Evolutionary conservation across 2,113 vertebrate species (phyloP), one percentile per base, ranked within the genome.

Genomic region (Colius striatus): DNA sequence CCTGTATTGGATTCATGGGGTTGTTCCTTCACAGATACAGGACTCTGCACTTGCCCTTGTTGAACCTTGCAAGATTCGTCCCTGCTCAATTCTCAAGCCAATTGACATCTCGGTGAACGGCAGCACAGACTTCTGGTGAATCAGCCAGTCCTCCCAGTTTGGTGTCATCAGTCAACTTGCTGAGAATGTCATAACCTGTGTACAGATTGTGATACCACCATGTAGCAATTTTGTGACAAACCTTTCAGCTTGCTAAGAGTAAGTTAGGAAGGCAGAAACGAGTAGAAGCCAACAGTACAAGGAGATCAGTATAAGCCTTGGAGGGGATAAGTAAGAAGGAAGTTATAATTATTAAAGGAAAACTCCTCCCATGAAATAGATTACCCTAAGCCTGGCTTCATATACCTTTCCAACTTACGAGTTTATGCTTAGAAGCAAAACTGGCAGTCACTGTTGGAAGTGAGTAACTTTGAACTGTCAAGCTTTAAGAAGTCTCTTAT

Each of bases 391-490:
- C 10, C 13, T 75, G 80, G 17, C 29, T 89, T 92, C 6, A 4
- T 16, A 8, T 26, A 23, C 23, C 16, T 75, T 22, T 5, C 8
- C 6, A 23, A 16, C 50, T 90, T 25, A 60, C 10, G n/a, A 45
- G 17, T 43, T 65, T 53, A 25, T 45, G 16, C 45, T 67, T 79
- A 54, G 48, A 88, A 82, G 43, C 15, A 55, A 75, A 92, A 51
- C 21, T 75, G 19, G 38, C 12, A 45, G 26, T 55, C 1, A 0
- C 19, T 66, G 50, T 45, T 21, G 0, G 3, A 66, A 50, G 34
- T 36, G 8, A 38, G 29, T 32, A 19, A 15, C 32, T 57, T 14
- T 50, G 50, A 89, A 75, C 25, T 16, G 34, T 13, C 21, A 76
- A 60, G 32, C 16, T 86, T 51, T 32, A 57, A 76, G 62, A 53